Percentiles rank a stretch among this genome's conserved stretches.
Evolutionary conservation across 2,888 invertebrate species (phyloP).

Genomic region (Laspeyria flexula): DNA sequence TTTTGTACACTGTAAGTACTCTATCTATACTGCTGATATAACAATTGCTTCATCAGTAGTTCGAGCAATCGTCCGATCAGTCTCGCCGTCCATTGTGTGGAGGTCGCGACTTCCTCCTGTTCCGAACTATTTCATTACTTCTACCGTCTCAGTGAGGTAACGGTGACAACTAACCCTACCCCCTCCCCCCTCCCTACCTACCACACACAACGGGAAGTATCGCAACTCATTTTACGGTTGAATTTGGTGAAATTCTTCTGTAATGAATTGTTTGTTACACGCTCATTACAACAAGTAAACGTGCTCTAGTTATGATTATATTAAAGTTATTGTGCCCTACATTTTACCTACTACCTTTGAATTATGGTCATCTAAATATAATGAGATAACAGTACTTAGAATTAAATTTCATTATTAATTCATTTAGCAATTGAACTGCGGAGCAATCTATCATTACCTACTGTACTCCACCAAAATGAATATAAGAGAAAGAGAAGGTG

Average conservation of each 20-base stretch:
- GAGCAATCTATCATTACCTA: too few species aligned
- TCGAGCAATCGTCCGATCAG: conserved; percentile 32
- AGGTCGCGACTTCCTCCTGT: conserved; percentile 42
- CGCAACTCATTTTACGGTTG: conserved; percentile 30
- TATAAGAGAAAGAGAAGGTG: too few species aligned
- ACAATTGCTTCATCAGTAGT: not conserved
- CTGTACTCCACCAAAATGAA: too few species aligned
- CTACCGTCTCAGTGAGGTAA: conserved; percentile 16
- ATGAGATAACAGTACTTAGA: too few species aligned
- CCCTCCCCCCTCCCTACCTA: not conserved
- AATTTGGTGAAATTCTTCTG: conserved; percentile 23
- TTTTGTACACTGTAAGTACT: too few species aligned
- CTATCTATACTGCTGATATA: too few species aligned
- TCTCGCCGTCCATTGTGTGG: conserved; percentile 40
- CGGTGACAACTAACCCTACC: conserved; percentile 19
- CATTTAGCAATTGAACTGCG: too few species aligned
- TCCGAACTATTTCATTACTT: conserved; percentile 5
- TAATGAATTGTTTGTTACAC: conserved; percentile 18
- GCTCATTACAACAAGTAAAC: conserved; percentile 2
- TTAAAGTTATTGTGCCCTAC: not conserved
- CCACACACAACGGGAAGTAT: conserved; percentile 38
- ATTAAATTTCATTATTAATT: too few species aligned
- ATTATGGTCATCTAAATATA: not conserved
- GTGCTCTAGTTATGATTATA: not conserved
- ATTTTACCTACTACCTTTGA: not conserved